Percentiles rank a stretch among this genome's conserved stretches.
These are phyloP conservation scores for Morone saxatilis DNA, from an alignment of 2,113 vertebrate species.

Conservation along the genomic window DNA sequence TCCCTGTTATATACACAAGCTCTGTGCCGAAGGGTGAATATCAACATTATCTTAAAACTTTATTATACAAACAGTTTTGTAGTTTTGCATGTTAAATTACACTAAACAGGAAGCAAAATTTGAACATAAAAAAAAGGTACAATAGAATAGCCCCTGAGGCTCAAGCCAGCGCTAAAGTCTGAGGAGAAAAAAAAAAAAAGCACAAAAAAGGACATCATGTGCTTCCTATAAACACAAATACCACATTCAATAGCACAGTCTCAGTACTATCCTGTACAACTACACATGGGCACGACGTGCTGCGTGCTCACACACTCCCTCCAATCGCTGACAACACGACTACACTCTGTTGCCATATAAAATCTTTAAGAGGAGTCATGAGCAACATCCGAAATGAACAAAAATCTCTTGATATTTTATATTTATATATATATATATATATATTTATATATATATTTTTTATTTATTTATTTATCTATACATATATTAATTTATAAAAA, in stretches of 20 bases:
- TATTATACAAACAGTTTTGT: conserved; percentile 96
- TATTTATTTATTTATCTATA: conserved; percentile 76
- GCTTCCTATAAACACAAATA: conserved; percentile 83
- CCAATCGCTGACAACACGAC: conserved; percentile 46
- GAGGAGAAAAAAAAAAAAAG: conserved; percentile 50
- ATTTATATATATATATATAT: conserved; percentile 55
- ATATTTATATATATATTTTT: conserved; percentile 50
- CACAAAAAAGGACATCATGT: conserved; percentile 70
- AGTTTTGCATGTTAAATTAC: conserved; percentile 97
- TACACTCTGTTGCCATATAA: conserved; percentile 75
- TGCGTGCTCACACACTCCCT: conserved; percentile 52
- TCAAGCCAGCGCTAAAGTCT: conserved; percentile 83
- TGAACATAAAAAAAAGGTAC: conserved; percentile 80
- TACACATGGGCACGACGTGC: conserved; percentile 78
- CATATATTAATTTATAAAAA: conserved; percentile 87
- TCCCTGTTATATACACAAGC: conserved; percentile 96
- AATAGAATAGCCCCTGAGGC: conserved; percentile 90
- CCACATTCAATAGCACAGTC: conserved; percentile 91
- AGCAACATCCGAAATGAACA: conserved; percentile 63
- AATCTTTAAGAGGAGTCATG: conserved; percentile 64
- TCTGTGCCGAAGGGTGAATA: conserved; percentile 92
- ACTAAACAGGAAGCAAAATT: conserved; percentile 88
- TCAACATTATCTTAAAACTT: conserved; percentile 88
- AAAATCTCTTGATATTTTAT: conserved; percentile 57
- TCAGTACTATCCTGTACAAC: conserved; percentile 95